Conservation (phyloP, 2,113 vertebrate genomes). For the Poecilia latipinna region DNA sequence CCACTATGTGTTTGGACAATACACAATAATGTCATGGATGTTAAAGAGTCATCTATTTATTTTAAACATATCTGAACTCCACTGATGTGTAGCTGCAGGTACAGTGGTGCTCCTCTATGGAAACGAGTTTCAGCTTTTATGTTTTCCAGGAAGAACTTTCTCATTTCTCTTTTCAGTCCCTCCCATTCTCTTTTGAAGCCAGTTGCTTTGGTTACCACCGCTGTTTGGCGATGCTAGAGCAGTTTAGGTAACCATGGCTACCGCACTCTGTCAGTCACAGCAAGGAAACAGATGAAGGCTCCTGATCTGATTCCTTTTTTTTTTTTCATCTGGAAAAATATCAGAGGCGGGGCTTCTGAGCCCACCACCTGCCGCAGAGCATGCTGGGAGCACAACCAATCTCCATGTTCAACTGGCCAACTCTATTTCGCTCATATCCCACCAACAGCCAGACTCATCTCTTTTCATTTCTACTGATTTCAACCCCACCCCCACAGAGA, state of each 20-base stretch:
- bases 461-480: constrained; percentile 26
- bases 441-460: constrained; percentile 36
- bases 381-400: constrained; percentile 40
- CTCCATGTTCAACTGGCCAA: neutral
- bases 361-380: constrained; percentile 5
- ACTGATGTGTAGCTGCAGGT: neutral
- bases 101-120: neutral
- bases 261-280: constrained; percentile 28
- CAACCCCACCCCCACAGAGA: constrained; percentile 42
- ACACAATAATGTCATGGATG: no score
- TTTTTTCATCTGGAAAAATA: constrained; percentile 11
- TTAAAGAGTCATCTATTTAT: neutral
- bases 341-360: constrained; percentile 37
- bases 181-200: constrained; percentile 1
- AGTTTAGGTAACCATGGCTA: constrained; percentile 35
- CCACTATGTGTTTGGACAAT: no score
- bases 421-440: constrained; percentile 17
- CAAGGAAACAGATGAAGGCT: constrained; percentile 36
- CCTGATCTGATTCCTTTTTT: constrained; percentile 24
- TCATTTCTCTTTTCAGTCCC: neutral
- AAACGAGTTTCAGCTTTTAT: neutral
- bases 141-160: neutral
- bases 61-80: neutral
- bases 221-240: constrained; percentile 17
- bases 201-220: constrained; percentile 35